These are phyloP conservation scores for Smithornis capensis DNA, from an alignment of 2,113 vertebrate species.

Conservation along the genomic window DNA sequence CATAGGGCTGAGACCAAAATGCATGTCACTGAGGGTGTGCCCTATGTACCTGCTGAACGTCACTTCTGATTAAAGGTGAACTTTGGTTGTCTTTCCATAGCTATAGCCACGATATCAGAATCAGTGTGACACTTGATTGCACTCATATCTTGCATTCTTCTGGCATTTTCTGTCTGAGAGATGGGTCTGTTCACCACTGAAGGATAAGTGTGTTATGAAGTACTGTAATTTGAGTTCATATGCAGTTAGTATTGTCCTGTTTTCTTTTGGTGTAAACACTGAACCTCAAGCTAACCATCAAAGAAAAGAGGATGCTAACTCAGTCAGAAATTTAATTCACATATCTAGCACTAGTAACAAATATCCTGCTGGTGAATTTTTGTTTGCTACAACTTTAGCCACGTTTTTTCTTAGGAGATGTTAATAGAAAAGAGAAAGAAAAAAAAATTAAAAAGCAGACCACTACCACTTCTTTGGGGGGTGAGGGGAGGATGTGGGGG, in stretches of 20 bases:
- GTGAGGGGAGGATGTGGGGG: accelerated
- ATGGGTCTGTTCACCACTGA: not conserved
- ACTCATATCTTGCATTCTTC: not conserved
- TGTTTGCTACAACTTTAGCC: not conserved
- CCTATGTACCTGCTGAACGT: not conserved
- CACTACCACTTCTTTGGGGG: not conserved
- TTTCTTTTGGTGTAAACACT: not conserved
- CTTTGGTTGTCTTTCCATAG: not conserved
- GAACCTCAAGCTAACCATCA: not conserved
- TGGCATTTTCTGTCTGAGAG: not conserved
- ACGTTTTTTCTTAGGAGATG: not conserved
- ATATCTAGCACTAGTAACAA: not conserved
- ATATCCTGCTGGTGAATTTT: not conserved
- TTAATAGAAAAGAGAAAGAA: not conserved
- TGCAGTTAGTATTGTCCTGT: not conserved
- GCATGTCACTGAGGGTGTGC: not conserved
- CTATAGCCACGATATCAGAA: not conserved
- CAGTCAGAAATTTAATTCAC: not conserved
- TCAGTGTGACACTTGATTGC: not conserved
- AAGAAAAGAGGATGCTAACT: not conserved
- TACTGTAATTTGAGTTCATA: constrained; percentile 10
- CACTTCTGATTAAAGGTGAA: not conserved
- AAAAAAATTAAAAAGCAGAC: not conserved
- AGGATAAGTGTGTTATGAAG: not conserved
- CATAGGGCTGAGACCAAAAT: not conserved